Conservation (phyloP, 2,888 invertebrate genomes). For the Pomacea canaliculata region DNA sequence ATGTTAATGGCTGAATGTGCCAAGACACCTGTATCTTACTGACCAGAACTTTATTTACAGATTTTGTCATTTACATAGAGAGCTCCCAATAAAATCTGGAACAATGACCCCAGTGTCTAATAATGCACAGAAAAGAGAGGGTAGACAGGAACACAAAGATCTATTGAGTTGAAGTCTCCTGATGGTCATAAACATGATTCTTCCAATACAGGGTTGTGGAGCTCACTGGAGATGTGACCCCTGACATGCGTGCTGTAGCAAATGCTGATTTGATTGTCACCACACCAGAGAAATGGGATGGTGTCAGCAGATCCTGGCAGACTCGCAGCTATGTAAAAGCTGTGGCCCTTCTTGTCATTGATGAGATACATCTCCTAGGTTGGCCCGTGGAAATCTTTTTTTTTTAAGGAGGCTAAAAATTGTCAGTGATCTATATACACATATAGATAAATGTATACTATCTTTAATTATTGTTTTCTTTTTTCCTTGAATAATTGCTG, state of each 20-base stretch:
- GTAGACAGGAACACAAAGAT: too few relatives aligned
- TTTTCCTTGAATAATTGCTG: too few relatives aligned
- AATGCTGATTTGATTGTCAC: slow-evolving; percentile 94
- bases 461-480: background rate
- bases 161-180: too few relatives aligned
- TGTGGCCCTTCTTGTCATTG: slow-evolving; percentile 93
- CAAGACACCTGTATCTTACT: too few relatives aligned
- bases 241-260: slow-evolving; percentile 86
- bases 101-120: too few relatives aligned
- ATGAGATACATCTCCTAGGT: slow-evolving; percentile 97
- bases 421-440: too few relatives aligned
- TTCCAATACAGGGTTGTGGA: slow-evolving; percentile 81
- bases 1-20: background rate
- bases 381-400: slow-evolving; percentile 61
- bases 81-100: too few relatives aligned
- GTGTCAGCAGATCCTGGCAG: slow-evolving; percentile 98
- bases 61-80: too few relatives aligned
- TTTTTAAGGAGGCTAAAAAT: background rate
- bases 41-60: too few relatives aligned
- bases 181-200: too few relatives aligned
- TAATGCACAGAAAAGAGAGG: too few relatives aligned
- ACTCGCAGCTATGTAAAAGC: slow-evolving; percentile 90
- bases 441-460: background rate
- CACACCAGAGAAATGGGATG: slow-evolving; percentile 99
- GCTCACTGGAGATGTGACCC: slow-evolving; percentile 92